Conservation (phyloP, 2,113 vertebrate genomes). For the Xenopus tropicalis region DNA sequence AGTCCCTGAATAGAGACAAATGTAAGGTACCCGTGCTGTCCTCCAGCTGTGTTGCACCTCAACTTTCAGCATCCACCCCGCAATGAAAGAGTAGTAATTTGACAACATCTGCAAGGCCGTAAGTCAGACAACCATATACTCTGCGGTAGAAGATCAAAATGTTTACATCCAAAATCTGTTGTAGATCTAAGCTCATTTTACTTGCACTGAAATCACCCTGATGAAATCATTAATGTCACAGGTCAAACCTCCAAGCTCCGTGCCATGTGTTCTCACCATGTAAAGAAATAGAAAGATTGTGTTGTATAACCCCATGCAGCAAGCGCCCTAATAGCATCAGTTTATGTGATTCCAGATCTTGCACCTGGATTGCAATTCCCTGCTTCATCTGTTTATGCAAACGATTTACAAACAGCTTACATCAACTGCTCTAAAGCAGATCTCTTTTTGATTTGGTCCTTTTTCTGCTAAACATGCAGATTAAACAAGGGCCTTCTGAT, state of each 20-base stretch:
- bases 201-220: conserved; percentile 37
- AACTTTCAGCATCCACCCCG: too few species aligned
- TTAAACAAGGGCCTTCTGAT: conserved; percentile 68
- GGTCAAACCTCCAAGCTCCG: neutral
- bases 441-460: conserved; percentile 52
- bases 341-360: conserved; percentile 54
- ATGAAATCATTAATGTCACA: conserved; percentile 29
- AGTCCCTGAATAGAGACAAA: too few species aligned
- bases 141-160: too few species aligned
- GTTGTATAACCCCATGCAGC: conserved; percentile 17
- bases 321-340: conserved; percentile 15
- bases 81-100: too few species aligned
- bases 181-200: conserved; percentile 29
- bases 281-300: conserved; percentile 30
- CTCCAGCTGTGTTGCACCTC: too few species aligned
- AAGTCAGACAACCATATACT: too few species aligned
- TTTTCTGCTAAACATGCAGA: conserved; percentile 59
- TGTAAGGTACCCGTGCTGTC: too few species aligned
- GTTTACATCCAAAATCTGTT: conserved; percentile 19
- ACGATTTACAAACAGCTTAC: conserved; percentile 60
- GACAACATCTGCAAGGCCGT: too few species aligned
- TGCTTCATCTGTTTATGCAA: conserved; percentile 57
- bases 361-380: conserved; percentile 57
- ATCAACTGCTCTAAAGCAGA: conserved; percentile 50
- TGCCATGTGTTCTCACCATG: conserved; percentile 34